Conservation (phyloP, 2,113 vertebrate genomes). For the Indicator maculatus region DNA sequence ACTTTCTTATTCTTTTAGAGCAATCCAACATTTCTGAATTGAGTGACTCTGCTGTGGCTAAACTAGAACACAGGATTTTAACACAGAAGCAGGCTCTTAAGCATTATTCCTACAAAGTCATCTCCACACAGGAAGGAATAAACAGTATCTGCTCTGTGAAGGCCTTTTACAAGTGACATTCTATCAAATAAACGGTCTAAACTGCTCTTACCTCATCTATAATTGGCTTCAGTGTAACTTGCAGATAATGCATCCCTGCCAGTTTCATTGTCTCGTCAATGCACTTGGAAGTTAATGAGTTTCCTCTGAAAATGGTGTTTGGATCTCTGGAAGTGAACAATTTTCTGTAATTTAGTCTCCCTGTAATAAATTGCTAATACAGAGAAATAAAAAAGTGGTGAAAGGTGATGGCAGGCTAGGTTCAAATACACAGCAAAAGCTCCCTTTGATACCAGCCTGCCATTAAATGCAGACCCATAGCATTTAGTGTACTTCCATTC, state of each 20-base stretch:
- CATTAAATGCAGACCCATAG: neutral
- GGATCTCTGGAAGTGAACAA: conserved; percentile 86
- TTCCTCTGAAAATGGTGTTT: conserved; percentile 98
- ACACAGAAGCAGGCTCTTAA: neutral
- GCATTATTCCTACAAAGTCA: neutral
- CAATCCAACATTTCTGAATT: neutral
- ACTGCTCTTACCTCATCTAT: conserved; percentile 89
- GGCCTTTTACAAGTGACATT: neutral
- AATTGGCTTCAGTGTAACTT: conserved; percentile 93
- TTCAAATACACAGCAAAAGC: neutral
- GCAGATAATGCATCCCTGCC: conserved; percentile 97
- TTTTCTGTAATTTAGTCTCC: conserved; percentile 15
- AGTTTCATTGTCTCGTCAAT: conserved; percentile 99
- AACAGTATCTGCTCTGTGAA: neutral
- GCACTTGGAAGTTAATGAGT: conserved; percentile 96
- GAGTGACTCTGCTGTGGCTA: neutral
- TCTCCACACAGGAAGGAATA: neutral
- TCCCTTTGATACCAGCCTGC: neutral
- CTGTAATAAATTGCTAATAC: neutral
- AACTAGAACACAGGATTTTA: neutral
- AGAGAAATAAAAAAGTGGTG: neutral
- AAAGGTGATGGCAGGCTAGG: neutral
- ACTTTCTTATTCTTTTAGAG: neutral
- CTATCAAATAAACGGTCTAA: neutral
- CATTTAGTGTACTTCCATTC: neutral